These are phyloP conservation scores for Astropecten irregularis DNA, from an alignment of 53 echinoderm and acorn worm species.

Conservation along the genomic window DNA sequence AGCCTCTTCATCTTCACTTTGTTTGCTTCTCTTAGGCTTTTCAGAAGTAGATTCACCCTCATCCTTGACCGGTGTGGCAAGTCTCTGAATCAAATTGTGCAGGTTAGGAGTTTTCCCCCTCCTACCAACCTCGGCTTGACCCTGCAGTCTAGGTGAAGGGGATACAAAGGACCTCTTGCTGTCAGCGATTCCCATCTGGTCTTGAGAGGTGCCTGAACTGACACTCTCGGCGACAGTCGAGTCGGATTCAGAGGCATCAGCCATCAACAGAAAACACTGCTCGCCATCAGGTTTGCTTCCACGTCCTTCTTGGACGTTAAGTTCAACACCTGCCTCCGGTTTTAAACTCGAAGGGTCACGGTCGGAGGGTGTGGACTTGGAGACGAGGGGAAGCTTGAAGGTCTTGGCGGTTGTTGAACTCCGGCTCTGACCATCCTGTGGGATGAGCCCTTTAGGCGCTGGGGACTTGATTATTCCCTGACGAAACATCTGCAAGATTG, in stretches of 20 bases:
- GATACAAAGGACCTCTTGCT: not conserved
- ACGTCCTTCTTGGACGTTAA: not conserved
- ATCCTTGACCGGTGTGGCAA: not conserved
- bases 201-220: not conserved
- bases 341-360: not conserved
- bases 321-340: not conserved
- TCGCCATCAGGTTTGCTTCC: no score
- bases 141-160: not conserved
- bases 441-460: not conserved
- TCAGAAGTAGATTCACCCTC: no score
- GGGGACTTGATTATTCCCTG: not conserved
- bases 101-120: constrained; percentile 2
- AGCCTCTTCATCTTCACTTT: no score
- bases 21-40: no score
- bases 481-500: constrained; percentile 7
- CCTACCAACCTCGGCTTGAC: not conserved
- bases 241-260: not conserved
- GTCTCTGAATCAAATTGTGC: constrained; percentile 39
- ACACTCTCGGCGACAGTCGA: not conserved
- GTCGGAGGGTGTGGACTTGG: not conserved
- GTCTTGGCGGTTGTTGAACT: constrained; percentile 9
- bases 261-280: not conserved
- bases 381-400: constrained; percentile 8
- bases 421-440: not conserved
- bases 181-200: not conserved